Percentiles rank a stretch among this genome's conserved stretches.
phyloP scores from a whole-genome alignment of 2,888 invertebrate species.

The Rhamnusium bicolor region DNA sequence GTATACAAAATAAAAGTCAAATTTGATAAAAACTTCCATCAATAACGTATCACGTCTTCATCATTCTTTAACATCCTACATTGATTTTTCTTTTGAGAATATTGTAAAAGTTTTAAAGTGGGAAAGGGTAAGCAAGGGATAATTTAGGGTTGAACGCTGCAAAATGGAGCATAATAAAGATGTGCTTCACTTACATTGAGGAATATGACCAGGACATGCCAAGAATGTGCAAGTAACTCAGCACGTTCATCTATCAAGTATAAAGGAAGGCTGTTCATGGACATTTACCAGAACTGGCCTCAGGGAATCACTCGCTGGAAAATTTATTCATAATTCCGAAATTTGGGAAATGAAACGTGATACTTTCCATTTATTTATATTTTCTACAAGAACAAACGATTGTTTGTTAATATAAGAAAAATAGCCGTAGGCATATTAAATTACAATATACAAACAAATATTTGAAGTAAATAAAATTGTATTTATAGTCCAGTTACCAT shows the following conservation, averaged over 20 bases:
- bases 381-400: no score
- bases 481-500: no score
- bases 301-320: not conserved
- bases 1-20: constrained; percentile 26
- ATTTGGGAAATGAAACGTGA: no score
- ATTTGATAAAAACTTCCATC: constrained; percentile 34
- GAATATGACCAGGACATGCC: constrained; percentile 38
- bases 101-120: constrained; percentile 24
- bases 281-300: not conserved
- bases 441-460: no score
- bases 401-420: no score
- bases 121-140: constrained; percentile 30
- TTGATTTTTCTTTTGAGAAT: constrained; percentile 28
- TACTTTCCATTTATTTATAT: no score
- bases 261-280: constrained; percentile 10
- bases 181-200: constrained; percentile 38
- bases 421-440: no score
- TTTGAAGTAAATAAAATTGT: no score
- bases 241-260: constrained; percentile 17
- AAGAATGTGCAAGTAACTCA: constrained; percentile 24
- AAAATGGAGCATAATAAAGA: constrained; percentile 34
- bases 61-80: constrained; percentile 18
- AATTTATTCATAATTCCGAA: not conserved
- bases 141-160: constrained; percentile 25
- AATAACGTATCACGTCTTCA: constrained; percentile 27